Evolutionary conservation across 2,888 invertebrate genomes (phyloP).

Genomic region (Criorhina ranunculi): DNA sequence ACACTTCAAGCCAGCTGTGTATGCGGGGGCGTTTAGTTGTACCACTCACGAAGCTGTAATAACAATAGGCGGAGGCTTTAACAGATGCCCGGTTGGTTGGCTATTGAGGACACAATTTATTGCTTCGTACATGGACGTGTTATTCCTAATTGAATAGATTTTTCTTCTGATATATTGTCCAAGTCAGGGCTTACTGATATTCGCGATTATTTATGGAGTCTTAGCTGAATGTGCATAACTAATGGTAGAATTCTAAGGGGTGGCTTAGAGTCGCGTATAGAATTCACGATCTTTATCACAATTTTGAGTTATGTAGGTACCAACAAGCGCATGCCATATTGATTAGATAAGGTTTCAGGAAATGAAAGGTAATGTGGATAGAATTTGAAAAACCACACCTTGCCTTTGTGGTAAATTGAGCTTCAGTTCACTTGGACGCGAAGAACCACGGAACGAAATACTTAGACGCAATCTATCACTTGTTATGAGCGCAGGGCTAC

Average conservation of each 20-base stretch:
- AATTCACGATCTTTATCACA: constrained; percentile 1
- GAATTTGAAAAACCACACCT: no score
- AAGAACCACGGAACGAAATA: no score
- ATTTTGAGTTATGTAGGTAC: neutral
- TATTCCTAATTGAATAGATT: constrained; percentile 30
- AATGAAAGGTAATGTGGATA: neutral
- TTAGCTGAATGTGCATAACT: neutral
- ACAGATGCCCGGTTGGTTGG: constrained; percentile 15
- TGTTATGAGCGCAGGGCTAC: no score
- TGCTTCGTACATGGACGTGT: constrained; percentile 13
- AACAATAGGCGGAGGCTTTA: constrained; percentile 27
- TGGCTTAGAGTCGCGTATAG: neutral
- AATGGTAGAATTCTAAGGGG: neutral
- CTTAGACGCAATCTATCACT: no score
- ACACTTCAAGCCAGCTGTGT: neutral
- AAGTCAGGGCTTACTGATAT: neutral
- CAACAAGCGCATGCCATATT: neutral
- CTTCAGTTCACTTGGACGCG: no score
- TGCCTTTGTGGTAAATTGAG: no score
- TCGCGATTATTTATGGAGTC: neutral
- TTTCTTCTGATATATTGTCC: constrained; percentile 8
- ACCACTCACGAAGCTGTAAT: constrained; percentile 21
- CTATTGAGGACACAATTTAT: constrained; percentile 23
- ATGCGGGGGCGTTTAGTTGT: constrained; percentile 15
- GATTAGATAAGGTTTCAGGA: constrained; percentile 6